A percentile compares a stretch with the other conserved stretches of the same genome.
Conservation (phyloP, 2,888 invertebrate species). For the Prosopocoilus inquinatus region DNA sequence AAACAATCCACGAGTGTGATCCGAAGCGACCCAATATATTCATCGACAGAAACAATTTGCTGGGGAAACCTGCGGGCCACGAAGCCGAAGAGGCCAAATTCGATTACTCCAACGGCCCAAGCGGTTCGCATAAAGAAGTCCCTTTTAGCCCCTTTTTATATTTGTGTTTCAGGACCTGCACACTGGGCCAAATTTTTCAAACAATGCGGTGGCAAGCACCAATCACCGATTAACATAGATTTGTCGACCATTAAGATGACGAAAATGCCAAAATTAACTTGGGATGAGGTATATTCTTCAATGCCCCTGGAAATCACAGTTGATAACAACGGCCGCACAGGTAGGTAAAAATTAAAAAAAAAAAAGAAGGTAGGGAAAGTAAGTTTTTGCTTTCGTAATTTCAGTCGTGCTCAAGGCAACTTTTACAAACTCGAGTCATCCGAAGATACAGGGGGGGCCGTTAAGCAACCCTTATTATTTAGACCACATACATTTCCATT, state of each 20-base stretch:
- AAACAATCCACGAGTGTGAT: conserved; percentile 1
- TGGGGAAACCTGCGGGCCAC: conserved; percentile 17
- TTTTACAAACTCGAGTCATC: conserved; percentile 13
- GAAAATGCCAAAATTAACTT: conserved; percentile 53
- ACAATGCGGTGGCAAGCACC: conserved; percentile 30
- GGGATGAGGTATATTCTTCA: conserved; percentile 56
- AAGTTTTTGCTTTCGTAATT: neutral
- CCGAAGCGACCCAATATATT: conserved; percentile 27
- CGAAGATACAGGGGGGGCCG: conserved; percentile 53
- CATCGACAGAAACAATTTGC: conserved; percentile 25
- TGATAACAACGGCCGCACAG: conserved; percentile 63
- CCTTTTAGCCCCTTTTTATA: neutral
- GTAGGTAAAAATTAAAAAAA: conserved; percentile 48
- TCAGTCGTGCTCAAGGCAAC: conserved; percentile 19
- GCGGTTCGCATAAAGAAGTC: conserved; percentile 6
- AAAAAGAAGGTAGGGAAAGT: neutral
- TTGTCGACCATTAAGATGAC: conserved; percentile 42
- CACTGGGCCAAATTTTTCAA: conserved; percentile 28
- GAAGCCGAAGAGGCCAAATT: neutral
- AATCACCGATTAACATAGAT: conserved; percentile 52
- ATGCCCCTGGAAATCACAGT: conserved; percentile 62
- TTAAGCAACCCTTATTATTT: conserved; percentile 60
- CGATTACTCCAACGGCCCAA: conserved; percentile 9
- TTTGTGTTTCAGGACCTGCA: conserved; percentile 21
- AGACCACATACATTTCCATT: conserved; percentile 68